phyloP scores from a whole-genome alignment of 2,113 vertebrate species.

The Trematomus loennbergii region DNA sequence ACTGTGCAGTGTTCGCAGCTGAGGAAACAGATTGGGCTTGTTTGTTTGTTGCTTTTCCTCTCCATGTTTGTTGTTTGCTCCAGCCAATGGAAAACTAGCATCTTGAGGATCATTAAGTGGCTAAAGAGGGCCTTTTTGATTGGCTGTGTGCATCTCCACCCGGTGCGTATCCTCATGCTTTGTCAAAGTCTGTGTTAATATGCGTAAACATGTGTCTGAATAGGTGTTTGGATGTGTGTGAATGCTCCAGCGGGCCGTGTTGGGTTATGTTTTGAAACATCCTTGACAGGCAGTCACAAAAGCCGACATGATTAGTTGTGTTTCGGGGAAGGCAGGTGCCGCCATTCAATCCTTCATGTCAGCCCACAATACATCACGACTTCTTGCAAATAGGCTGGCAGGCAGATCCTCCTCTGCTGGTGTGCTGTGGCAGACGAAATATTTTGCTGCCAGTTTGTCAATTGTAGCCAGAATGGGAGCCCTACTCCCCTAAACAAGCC shows the following conservation, averaged over 20 bases:
- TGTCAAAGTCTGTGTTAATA: conserved; percentile 40
- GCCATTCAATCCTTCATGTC: conserved; percentile 59
- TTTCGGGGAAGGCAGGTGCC: conserved; percentile 59
- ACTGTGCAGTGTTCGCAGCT: conserved; percentile 66
- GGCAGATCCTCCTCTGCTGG: conserved; percentile 41
- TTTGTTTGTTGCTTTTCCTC: conserved; percentile 72
- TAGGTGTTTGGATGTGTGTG: conserved; percentile 28
- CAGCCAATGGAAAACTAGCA: conserved; percentile 76
- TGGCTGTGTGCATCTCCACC: conserved; percentile 35
- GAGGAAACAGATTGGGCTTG: conserved; percentile 78
- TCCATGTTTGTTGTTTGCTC: conserved; percentile 74
- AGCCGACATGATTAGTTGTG: conserved; percentile 58
- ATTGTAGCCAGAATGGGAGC: conserved; percentile 33
- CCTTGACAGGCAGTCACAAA: conserved; percentile 55
- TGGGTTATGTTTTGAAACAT: conserved; percentile 45
- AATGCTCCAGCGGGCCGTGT: conserved; percentile 23
- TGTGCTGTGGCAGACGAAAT: conserved; percentile 50
- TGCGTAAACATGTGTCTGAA: conserved; percentile 50
- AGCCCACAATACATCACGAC: conserved; percentile 51
- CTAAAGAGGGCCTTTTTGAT: conserved; percentile 69
- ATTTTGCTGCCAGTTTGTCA: conserved; percentile 37
- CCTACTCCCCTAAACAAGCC: conserved; percentile 30
- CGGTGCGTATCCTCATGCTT: background rate
- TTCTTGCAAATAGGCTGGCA: conserved; percentile 61
- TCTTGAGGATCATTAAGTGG: conserved; percentile 75